Evolutionary conservation across 1,140 invertebrate species (phyloP).

Genomic region (Ceratina japonica): DNA sequence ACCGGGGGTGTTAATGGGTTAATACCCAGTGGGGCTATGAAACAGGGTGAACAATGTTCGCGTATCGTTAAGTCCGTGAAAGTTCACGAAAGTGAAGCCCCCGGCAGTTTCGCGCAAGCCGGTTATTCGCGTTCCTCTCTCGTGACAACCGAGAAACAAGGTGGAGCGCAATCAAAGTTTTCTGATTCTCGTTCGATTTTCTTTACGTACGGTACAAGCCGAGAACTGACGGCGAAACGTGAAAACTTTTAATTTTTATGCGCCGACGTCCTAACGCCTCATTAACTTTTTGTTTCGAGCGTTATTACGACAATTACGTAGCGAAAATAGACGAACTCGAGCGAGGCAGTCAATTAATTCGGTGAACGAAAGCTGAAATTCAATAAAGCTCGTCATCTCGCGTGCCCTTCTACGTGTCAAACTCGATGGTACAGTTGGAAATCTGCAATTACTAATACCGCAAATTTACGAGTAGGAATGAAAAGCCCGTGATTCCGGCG

Average conservation of each 20-base stretch:
- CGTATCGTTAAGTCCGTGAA: conserved; percentile 30
- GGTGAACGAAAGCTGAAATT: too few relatives aligned
- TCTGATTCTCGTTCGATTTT: conserved; percentile 21
- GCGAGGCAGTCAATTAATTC: too few relatives aligned
- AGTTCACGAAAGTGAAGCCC: conserved; percentile 42
- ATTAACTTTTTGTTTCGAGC: neutral
- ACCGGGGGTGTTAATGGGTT: conserved; percentile 45
- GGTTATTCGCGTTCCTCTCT: conserved; percentile 20
- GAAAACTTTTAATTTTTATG: neutral
- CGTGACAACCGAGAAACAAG: conserved; percentile 22
- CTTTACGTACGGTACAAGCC: neutral
- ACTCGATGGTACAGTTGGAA: too few relatives aligned
- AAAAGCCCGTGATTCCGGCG: too few relatives aligned
- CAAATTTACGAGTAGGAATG: too few relatives aligned
- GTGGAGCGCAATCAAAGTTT: conserved; percentile 38
- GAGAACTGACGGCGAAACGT: neutral
- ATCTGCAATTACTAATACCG: too few relatives aligned
- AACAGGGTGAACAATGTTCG: conserved; percentile 45
- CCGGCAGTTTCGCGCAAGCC: conserved; percentile 30
- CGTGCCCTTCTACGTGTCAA: too few relatives aligned
- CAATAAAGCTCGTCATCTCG: too few relatives aligned
- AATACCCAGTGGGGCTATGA: conserved; percentile 36
- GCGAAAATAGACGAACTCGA: too few relatives aligned
- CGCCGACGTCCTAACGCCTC: too few relatives aligned
- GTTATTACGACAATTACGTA: neutral